Percentiles rank a stretch among this genome's conserved stretches.
phyloP scores from a whole-genome alignment of 2,888 invertebrate species.

The Campoletis raptor region DNA sequence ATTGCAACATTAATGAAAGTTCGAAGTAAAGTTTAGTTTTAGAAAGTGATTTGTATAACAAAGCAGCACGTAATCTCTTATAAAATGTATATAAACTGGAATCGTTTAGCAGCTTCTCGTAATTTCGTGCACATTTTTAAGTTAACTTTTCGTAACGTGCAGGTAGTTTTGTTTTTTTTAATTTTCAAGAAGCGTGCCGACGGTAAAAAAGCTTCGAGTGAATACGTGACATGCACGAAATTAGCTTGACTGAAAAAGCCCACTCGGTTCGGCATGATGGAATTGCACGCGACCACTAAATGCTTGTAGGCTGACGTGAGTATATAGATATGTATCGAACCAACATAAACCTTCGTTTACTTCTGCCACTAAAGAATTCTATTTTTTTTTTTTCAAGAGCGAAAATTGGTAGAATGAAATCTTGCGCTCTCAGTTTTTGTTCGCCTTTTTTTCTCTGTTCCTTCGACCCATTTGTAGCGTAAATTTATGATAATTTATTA shows the following conservation, averaged over 20 bases:
- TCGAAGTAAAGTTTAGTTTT: background rate
- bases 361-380: constrained; percentile 19
- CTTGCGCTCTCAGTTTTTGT: background rate
- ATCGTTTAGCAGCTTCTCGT: constrained; percentile 52
- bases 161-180: constrained; percentile 29
- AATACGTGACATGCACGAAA: constrained; percentile 69
- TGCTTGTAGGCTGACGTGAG: constrained; percentile 7
- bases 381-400: constrained; percentile 1
- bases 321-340: constrained; percentile 16
- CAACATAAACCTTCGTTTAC: background rate
- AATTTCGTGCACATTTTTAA: constrained; percentile 54
- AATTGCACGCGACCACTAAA: constrained; percentile 62
- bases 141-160: constrained; percentile 8
- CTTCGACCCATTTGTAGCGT: background rate
- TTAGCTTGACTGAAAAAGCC: constrained; percentile 63
- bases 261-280: constrained; percentile 34
- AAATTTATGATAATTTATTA: background rate
- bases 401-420: constrained; percentile 18
- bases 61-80: constrained; percentile 52
- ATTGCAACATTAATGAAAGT: background rate
- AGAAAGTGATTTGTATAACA: background rate
- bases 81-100: constrained; percentile 49
- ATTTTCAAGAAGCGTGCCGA: constrained; percentile 21
- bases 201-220: constrained; percentile 49
- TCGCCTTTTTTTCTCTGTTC: background rate